Evolutionary conservation across 1,140 invertebrate species (phyloP), one percentile per base, ranked within the genome.

Genomic region (honey bee (Apis mellifera)): DNA sequence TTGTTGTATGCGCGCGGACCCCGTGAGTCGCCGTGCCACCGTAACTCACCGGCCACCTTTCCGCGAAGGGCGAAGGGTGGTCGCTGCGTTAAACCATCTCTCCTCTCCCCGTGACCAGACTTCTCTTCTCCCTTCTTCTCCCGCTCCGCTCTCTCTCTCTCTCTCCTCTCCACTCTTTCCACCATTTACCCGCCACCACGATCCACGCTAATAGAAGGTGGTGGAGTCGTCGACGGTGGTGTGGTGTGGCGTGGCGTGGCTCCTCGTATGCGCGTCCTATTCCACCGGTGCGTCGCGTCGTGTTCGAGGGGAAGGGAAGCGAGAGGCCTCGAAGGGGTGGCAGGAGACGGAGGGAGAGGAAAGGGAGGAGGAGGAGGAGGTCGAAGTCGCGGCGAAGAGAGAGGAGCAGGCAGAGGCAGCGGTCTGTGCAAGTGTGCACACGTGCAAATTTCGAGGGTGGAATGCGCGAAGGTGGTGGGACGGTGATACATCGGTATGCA

Each of bases 401-500:
- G 8, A 17, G 21, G 15, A 0, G 42, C 15, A 12, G 9, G 12
- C 50, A 68, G 86, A 42, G 32, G 32, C 32, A 42, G 15, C 1
- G 42, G 0, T 68, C 83, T 86, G 71, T 62, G 74, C 19, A 65
- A 42, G 73, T 74, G 68, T 70, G 71, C 57, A 62, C 54, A 42
- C 74, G 66, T 70, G 74, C 57, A n/a, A 81, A 86, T 82, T 82
- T 69, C 17, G 50, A 19, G 70, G 84, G 65, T 84, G 73, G 74
- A 69, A 77, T 62, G n/a, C 23, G 60, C 32, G 71, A 74, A 81
- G 82, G 86, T 82, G 86, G 90, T 88, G 77, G 82, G 82, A 86
- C 82, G 86, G 90, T 88, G 87, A 90, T 91, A 91, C 90, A 91
- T 91, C 87, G 89, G 90, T 91, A 91, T 91, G 90, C 90, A 92